These are phyloP conservation scores for Azemiops feae DNA, from an alignment of 2,113 vertebrate genomes.

Conservation along the genomic window DNA sequence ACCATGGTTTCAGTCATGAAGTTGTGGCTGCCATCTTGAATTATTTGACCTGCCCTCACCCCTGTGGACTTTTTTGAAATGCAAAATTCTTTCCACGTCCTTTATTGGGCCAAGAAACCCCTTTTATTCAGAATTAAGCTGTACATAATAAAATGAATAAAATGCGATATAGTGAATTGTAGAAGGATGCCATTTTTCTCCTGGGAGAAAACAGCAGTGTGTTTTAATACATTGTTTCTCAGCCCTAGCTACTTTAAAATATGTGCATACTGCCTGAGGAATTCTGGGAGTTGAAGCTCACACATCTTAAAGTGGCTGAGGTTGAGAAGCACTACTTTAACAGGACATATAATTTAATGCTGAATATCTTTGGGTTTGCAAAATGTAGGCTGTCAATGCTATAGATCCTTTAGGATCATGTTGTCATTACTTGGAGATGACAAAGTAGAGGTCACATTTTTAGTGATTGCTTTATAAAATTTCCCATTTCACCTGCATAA, in stretches of 20 bases:
- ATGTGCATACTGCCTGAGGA: background rate
- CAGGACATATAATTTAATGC: background rate
- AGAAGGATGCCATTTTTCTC: constrained; percentile 27
- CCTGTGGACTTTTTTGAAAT: background rate
- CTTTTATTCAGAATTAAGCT: background rate
- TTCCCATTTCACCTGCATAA: background rate
- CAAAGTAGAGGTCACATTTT: background rate
- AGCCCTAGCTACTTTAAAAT: background rate
- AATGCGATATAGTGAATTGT: constrained; percentile 32
- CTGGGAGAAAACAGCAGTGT: background rate
- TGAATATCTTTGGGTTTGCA: background rate
- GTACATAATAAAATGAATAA: background rate
- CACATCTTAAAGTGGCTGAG: background rate
- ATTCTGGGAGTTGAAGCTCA: background rate
- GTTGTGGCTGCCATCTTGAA: background rate
- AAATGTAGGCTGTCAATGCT: background rate
- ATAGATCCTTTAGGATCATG: background rate
- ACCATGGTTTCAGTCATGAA: background rate
- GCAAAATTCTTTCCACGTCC: background rate
- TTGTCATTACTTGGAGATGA: background rate
- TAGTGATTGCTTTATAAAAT: background rate
- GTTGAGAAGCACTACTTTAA: background rate
- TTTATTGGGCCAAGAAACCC: background rate
- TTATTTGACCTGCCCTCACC: background rate
- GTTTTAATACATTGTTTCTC: background rate